phyloP scores from a whole-genome alignment of 2,888 invertebrate species.

The Lamellibrachia satsuma region DNA sequence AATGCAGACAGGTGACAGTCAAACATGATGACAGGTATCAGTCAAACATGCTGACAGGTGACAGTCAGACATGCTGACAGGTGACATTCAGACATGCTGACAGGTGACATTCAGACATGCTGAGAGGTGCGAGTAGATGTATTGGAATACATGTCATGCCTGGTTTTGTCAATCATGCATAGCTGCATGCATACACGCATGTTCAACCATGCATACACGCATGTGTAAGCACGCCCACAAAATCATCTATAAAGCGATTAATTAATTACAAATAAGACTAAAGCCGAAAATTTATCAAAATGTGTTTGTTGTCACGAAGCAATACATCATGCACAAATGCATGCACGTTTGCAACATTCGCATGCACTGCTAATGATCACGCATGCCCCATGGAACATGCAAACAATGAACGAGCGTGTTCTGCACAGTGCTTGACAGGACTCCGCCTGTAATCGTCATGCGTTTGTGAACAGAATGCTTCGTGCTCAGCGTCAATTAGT shows the following conservation, averaged over 20 bases:
- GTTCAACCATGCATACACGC: neutral
- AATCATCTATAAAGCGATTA: neutral
- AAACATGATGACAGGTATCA: too few species aligned
- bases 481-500: neutral
- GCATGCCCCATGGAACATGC: neutral
- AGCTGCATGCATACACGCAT: neutral
- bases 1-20: too few species aligned
- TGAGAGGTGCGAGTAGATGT: neutral
- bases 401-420: neutral
- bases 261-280: neutral
- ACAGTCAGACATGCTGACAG: neutral
- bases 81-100: neutral
- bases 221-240: neutral
- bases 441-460: neutral
- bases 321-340: neutral
- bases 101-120: neutral
- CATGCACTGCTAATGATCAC: neutral
- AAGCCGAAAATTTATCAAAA: neutral
- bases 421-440: neutral
- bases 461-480: slow-evolving; percentile 7
- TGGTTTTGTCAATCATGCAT: neutral
- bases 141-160: neutral
- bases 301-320: neutral
- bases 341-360: neutral
- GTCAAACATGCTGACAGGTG: too few species aligned